Conservation (phyloP, 2,888 invertebrate genomes). For the Drosophila formosana region DNA sequence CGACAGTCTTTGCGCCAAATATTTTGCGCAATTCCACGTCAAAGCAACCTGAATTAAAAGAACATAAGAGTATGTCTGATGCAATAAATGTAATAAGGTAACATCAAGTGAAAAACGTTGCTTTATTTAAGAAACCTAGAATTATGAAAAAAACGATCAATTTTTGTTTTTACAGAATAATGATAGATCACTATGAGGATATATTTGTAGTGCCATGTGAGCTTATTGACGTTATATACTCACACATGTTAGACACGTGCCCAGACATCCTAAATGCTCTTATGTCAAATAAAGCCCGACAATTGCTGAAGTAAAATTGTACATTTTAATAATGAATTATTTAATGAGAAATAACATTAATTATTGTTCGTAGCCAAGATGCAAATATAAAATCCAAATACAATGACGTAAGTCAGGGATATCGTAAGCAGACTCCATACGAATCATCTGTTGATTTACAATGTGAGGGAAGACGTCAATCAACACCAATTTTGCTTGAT, state of each 20-base stretch:
- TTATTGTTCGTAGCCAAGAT: constrained; percentile 11
- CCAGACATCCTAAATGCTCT: constrained; percentile 92
- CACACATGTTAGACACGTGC: constrained; percentile 93
- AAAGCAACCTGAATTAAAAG: constrained; percentile 52
- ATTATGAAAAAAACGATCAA: background rate
- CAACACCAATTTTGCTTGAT: constrained; percentile 86
- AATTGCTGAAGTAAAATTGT: constrained; percentile 29
- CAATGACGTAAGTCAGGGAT: background rate
- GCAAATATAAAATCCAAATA: background rate
- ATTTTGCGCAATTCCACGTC: constrained; percentile 88
- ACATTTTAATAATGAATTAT: background rate
- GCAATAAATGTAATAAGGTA: constrained; percentile 94
- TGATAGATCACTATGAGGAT: constrained; percentile 90
- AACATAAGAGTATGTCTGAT: constrained; percentile 89
- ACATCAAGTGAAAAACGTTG: background rate
- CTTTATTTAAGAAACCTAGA: too few species aligned
- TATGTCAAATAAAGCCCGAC: constrained; percentile 51
- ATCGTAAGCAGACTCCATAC: background rate
- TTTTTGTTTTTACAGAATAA: constrained; percentile 83
- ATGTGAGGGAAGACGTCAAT: constrained; percentile 86
- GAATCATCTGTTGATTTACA: constrained; percentile 3
- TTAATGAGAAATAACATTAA: background rate
- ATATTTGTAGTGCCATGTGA: constrained; percentile 92
- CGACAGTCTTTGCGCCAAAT: constrained; percentile 97
- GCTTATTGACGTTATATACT: constrained; percentile 93